Conservation (phyloP, 2,888 invertebrate genomes). For the Ichneumoninae sp. region DNA sequence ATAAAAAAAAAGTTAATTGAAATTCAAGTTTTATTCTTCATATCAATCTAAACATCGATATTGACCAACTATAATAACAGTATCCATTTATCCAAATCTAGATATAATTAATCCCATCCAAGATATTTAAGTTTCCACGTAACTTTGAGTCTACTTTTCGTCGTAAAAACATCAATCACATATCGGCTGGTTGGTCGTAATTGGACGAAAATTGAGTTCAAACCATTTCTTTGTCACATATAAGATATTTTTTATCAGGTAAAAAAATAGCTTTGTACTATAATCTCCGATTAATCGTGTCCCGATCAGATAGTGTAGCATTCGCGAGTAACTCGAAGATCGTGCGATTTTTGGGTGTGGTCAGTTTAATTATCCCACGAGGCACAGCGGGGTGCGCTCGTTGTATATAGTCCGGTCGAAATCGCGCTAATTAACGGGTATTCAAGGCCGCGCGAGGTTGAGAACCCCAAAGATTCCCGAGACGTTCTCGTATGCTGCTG, state of each 20-base stretch:
- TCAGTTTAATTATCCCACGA: constrained; percentile 60
- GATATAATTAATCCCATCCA: too few species aligned
- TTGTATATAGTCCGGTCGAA: constrained; percentile 8
- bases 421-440: constrained; percentile 61
- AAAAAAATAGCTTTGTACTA: background rate
- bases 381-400: constrained; percentile 3
- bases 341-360: constrained; percentile 62
- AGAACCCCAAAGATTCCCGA: constrained; percentile 47
- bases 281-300: background rate
- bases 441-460: constrained; percentile 61
- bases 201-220: background rate
- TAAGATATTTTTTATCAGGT: background rate
- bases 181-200: background rate
- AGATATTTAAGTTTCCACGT: too few species aligned
- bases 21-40: too few species aligned
- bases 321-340: constrained; percentile 19
- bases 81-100: too few species aligned
- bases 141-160: too few species aligned
- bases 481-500: constrained; percentile 11
- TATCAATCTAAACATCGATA: too few species aligned
- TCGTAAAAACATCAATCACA: background rate
- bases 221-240: background rate
- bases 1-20: background rate
- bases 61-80: too few species aligned
- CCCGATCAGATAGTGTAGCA: constrained; percentile 2